phyloP scores from a whole-genome alignment of 2,888 invertebrate species.

The Spodoptera littoralis region DNA sequence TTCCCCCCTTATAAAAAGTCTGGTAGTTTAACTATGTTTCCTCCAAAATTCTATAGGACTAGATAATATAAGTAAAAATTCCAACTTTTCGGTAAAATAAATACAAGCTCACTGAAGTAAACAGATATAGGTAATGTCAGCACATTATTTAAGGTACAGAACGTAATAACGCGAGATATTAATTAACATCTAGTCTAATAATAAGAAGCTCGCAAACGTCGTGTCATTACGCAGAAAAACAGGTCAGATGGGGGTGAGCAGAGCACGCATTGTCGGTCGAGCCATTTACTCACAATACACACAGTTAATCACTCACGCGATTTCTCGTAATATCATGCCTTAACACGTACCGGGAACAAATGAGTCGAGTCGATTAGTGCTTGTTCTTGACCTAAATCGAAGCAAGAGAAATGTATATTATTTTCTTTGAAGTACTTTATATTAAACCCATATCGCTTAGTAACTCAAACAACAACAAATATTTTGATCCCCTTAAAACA shows the following conservation, averaged over 20 bases:
- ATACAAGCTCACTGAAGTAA: conserved; percentile 17
- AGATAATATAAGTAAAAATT: too few relatives aligned
- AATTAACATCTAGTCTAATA: conserved; percentile 54
- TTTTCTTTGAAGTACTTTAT: conserved; percentile 64
- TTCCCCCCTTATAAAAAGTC: too few relatives aligned
- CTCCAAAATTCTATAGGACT: background rate
- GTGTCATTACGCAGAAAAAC: conserved; percentile 56
- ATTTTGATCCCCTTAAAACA: conserved; percentile 42
- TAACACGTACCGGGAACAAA: conserved; percentile 64
- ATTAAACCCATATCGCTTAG: conserved; percentile 29
- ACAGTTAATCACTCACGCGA: conserved; percentile 77
- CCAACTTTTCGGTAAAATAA: too few relatives aligned
- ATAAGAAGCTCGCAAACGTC: conserved; percentile 49
- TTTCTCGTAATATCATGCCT: conserved; percentile 70
- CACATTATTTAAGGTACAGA: conserved; percentile 24
- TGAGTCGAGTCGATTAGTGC: conserved; percentile 63
- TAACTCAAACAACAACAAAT: conserved; percentile 51
- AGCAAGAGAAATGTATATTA: conserved; percentile 54
- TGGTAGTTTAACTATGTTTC: too few relatives aligned
- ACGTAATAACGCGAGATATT: conserved; percentile 53
- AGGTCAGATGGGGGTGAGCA: conserved; percentile 48
- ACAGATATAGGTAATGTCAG: conserved; percentile 24
- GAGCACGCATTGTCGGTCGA: conserved; percentile 63
- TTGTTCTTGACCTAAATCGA: conserved; percentile 67
- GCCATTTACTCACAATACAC: conserved; percentile 74